Conservation (phyloP, 2,888 invertebrate species). For the Serrognathus titanus region DNA sequence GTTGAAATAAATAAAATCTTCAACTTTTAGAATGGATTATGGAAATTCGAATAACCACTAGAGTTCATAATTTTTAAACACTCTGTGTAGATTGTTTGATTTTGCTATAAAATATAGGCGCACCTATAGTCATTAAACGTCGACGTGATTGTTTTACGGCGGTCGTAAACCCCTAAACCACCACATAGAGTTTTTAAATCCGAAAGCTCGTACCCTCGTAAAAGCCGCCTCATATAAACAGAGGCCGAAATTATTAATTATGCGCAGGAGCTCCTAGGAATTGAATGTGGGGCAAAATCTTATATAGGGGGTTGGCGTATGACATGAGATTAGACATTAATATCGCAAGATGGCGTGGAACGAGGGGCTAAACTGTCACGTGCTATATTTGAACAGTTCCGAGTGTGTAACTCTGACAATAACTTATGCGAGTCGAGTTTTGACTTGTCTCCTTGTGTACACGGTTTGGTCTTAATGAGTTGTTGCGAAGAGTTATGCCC, state of each 20-base stretch:
- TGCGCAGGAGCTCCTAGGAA: constrained; percentile 3
- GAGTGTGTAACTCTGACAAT: constrained; percentile 26
- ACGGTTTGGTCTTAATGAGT: constrained; percentile 29
- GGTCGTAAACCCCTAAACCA: no score
- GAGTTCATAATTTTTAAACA: no score
- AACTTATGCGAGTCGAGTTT: constrained; percentile 28
- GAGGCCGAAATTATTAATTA: constrained; percentile 9
- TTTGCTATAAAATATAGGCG: no score
- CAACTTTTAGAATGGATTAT: no score
- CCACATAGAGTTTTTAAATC: no score
- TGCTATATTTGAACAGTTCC: constrained; percentile 24
- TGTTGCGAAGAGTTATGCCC: constrained; percentile 27
- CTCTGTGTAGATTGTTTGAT: no score
- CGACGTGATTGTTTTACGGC: no score
- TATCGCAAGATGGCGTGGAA: constrained; percentile 18
- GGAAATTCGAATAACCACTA: no score
- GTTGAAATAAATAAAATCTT: no score
- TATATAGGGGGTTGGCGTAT: constrained; percentile 11
- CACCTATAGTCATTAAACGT: no score
- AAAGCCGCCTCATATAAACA: neutral
- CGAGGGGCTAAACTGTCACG: constrained; percentile 23
- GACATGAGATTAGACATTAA: constrained; percentile 24
- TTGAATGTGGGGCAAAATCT: neutral
- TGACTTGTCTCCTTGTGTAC: constrained; percentile 30
- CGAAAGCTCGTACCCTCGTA: no score